These are phyloP conservation scores for Drosophila pallidifrons DNA, from an alignment of 1,140 invertebrate species.

Conservation along the genomic window DNA sequence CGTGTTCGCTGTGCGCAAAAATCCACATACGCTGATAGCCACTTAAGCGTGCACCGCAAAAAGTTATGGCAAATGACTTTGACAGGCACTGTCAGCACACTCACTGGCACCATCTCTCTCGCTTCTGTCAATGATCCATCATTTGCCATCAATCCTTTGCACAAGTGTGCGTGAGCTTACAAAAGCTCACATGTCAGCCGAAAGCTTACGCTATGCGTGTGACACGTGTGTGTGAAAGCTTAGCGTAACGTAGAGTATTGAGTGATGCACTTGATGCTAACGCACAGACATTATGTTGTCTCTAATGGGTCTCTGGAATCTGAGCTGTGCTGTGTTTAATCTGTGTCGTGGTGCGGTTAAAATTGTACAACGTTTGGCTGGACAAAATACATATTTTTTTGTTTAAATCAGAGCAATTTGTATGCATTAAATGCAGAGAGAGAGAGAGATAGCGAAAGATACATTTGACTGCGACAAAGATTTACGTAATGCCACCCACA, in stretches of 20 bases:
- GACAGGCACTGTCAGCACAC: slow-evolving; percentile 20
- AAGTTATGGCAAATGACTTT: slow-evolving; percentile 14
- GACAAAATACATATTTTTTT: slow-evolving; percentile 16
- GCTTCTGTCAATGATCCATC: background rate
- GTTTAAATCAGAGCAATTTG: slow-evolving; percentile 76
- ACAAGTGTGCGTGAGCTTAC: slow-evolving; percentile 20
- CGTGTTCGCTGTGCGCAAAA: background rate
- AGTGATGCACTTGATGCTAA: slow-evolving; percentile 40
- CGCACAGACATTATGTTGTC: slow-evolving; percentile 39
- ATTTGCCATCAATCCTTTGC: background rate
- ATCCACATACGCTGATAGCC: background rate
- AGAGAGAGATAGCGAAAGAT: slow-evolving; percentile 8
- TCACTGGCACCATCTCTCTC: background rate
- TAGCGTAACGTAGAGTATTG: background rate
- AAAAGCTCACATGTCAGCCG: background rate
- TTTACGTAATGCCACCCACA: slow-evolving; percentile 75
- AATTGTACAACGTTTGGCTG: slow-evolving; percentile 60
- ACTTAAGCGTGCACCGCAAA: background rate
- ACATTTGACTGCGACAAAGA: slow-evolving; percentile 57
- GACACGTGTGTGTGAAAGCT: slow-evolving; percentile 7
- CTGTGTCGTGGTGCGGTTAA: slow-evolving; percentile 49
- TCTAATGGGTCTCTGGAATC: slow-evolving; percentile 10
- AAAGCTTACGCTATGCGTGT: background rate
- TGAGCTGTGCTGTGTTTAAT: slow-evolving; percentile 42
- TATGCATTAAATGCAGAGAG: slow-evolving; percentile 78